Percentiles rank a stretch among this genome's conserved stretches.
phyloP scores from a whole-genome alignment of 1,140 invertebrate species.

The Chironomus striatipennis region DNA sequence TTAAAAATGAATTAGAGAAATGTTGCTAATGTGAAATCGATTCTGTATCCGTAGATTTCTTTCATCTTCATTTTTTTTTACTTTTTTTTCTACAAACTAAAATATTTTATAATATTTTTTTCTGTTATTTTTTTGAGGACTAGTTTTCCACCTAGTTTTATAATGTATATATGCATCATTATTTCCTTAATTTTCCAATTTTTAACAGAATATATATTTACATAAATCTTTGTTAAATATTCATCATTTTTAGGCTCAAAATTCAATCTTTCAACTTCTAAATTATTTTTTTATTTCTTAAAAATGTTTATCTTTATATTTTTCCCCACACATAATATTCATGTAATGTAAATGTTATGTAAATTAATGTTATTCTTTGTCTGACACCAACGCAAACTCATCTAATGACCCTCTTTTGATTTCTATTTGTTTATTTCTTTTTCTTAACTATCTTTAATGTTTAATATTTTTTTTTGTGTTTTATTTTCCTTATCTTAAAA shows the following conservation, averaged over 20 bases:
- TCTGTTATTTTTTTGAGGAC: neutral
- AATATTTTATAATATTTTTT: neutral
- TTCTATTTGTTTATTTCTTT: neutral
- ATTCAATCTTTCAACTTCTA: neutral
- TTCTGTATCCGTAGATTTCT: too few relatives aligned
- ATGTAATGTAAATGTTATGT: neutral
- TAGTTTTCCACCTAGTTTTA: constrained; percentile 17
- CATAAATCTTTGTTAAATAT: neutral
- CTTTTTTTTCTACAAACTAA: neutral
- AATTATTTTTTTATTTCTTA: neutral
- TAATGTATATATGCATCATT: neutral
- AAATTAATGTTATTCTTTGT: neutral
- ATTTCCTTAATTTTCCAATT: neutral
- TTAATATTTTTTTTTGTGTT: neutral
- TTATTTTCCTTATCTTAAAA: neutral
- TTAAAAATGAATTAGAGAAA: neutral
- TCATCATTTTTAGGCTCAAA: constrained; percentile 4
- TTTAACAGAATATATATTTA: constrained; percentile 8
- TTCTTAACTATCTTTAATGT: neutral
- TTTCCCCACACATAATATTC: neutral
- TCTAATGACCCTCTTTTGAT: too few relatives aligned
- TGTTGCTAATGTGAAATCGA: too few relatives aligned
- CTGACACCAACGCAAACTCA: neutral
- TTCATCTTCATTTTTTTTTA: too few relatives aligned
- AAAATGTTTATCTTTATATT: neutral